Evolutionary conservation across 2,888 invertebrate species (phyloP), one percentile per base, ranked within the genome.

Genomic region (Tridacna gigas): DNA sequence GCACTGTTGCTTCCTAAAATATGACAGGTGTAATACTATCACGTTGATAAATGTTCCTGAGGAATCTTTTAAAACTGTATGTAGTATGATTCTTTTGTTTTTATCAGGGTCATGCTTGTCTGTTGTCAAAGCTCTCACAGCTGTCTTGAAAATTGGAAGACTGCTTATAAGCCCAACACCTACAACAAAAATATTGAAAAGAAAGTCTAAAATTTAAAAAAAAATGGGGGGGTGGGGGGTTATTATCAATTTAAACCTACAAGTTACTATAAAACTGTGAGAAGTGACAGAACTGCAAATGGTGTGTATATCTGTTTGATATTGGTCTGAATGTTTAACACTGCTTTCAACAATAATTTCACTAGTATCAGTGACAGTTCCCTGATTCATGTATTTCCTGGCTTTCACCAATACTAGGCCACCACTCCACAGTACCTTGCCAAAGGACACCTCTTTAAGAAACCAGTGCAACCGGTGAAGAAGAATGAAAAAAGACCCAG

Each of bases 1-100:
- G 87, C 94, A 94, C 82, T 94, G 93, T 82, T 93, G 93, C 48
- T 89, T 87, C 75, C 91, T 83, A 75, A 93, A 89, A 77, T 93
- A 93, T 7, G 94, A 93, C 66, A 94, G 88, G 73, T 94, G 94
- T 11, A 91, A 90, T 11, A 89, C 90, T 56, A 91, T 74, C 7
- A 93, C 61, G 83, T 91, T 86, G 15, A 91, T 56, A 45, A 86
- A 63, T 0, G 47, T 75, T 9, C 80, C 75, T 9, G 79, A 56
- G 12, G 76, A 77, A 0, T 90, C 45, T 51, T 82, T 67, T 12
- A 93, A 71, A 26, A 82, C 82, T 11, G 88, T 90, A 80, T 91
- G 91, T 11, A 94, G 79, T 9, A 89, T 88, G 47, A 92, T 79
- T 20, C 93, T 84, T 51, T 84, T 88, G 78, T 93, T 94, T n/a